Evolutionary conservation across 1,140 invertebrate genomes (phyloP).

Genomic region (Dryas iulia): DNA sequence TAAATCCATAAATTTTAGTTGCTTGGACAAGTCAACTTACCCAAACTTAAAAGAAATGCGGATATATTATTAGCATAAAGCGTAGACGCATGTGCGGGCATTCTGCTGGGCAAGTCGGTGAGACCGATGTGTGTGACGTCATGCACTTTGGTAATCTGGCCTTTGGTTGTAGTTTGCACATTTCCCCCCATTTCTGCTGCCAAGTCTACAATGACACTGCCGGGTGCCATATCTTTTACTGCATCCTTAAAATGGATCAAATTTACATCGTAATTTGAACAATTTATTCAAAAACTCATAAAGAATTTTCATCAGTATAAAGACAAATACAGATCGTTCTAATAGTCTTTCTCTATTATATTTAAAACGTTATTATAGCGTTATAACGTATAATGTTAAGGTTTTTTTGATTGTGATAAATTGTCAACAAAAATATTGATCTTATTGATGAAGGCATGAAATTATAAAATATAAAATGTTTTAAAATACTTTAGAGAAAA

Average conservation of each 20-base stretch:
- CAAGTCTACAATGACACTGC: slow-evolving; percentile 93
- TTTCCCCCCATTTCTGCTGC: slow-evolving; percentile 95
- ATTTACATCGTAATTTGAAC: no score
- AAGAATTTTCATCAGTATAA: no score
- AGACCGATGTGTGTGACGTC: slow-evolving; percentile 93
- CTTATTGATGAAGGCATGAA: no score
- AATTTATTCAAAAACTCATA: no score
- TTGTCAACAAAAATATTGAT: no score
- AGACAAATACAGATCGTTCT: no score
- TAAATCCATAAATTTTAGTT: no score
- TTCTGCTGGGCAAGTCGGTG: slow-evolving; percentile 90
- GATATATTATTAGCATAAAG: slow-evolving; percentile 95
- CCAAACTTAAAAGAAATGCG: slow-evolving; percentile 91
- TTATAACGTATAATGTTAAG: no score
- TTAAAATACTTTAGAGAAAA: background rate
- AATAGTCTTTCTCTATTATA: no score
- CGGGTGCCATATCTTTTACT: slow-evolving; percentile 92
- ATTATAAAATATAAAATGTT: no score
- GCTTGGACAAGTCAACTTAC: slow-evolving; percentile 55
- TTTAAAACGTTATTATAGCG: no score
- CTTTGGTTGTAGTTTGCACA: slow-evolving; percentile 91
- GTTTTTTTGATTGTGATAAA: no score
- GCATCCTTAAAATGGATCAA: slow-evolving; percentile 83
- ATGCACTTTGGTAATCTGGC: slow-evolving; percentile 87
- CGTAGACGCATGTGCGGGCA: slow-evolving; percentile 93